Percentiles rank a stretch among this genome's conserved stretches.
phyloP scores from a whole-genome alignment of 2,797 vertebrate genomes.

The Nannoperca obscura region DNA sequence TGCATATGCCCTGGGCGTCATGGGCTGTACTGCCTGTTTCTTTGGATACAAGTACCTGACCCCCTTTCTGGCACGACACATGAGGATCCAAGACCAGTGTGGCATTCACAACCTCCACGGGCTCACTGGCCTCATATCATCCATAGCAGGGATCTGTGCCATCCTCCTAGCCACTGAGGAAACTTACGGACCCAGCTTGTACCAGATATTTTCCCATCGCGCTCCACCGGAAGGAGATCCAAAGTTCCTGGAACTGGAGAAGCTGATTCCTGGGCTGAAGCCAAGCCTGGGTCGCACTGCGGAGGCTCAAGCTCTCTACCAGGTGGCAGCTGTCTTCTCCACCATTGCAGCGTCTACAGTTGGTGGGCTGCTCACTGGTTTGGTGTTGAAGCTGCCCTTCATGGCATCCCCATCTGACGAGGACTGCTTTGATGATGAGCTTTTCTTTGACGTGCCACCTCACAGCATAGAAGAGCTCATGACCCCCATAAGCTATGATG shows the following conservation, averaged over 20 bases:
- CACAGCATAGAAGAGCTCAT: conserved; percentile 14
- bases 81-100: conserved; percentile 85
- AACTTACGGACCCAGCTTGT: conserved; percentile 65
- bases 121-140: conserved; percentile 84
- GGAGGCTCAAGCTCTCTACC: conserved; percentile 78
- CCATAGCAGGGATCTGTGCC: conserved; percentile 75
- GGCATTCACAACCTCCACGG: conserved; percentile 89
- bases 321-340: conserved; percentile 75
- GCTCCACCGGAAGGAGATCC: conserved; percentile 72
- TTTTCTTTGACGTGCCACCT: conserved; percentile 83
- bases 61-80: conserved; percentile 73
- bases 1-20: conserved; percentile 79
- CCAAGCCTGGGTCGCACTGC: conserved; percentile 27
- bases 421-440: conserved; percentile 83
- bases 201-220: conserved; percentile 68
- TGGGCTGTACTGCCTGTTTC: conserved; percentile 81
- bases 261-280: conserved; percentile 50
- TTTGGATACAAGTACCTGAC: conserved; percentile 86
- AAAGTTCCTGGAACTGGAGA: conserved; percentile 65
- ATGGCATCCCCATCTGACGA: conserved; percentile 75
- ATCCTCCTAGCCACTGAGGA: conserved; percentile 74
- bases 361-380: conserved; percentile 78
- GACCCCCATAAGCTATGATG: not conserved
- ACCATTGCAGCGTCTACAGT: conserved; percentile 71
- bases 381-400: conserved; percentile 75